phyloP scores from a whole-genome alignment of 2,113 vertebrate genomes.

The Myiagra hebetior region DNA sequence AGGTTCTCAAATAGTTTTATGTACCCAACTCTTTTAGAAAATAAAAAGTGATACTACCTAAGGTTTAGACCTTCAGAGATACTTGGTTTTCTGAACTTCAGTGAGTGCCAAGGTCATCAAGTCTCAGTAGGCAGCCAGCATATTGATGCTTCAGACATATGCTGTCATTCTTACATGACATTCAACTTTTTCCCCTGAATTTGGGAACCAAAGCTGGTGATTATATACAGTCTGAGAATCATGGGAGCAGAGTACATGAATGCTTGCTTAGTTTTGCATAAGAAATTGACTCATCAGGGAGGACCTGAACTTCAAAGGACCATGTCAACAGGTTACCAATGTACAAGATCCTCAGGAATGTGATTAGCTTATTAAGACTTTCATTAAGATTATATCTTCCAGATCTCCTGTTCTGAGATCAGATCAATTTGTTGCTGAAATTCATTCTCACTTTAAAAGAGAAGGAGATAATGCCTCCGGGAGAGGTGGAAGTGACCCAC shows the following conservation, averaged over 20 bases:
- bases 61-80: not conserved
- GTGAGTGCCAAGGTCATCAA: not conserved
- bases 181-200: not conserved
- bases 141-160: not conserved
- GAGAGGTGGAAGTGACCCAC: constrained; percentile 13
- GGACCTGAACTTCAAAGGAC: not conserved
- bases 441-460: constrained; percentile 58
- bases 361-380: constrained; percentile 43
- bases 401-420: constrained; percentile 27
- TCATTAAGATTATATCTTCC: constrained; percentile 47
- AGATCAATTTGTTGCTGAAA: constrained; percentile 58
- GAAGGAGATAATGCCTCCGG: constrained; percentile 29
- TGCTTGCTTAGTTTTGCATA: not conserved
- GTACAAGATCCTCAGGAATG: not conserved
- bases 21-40: not conserved
- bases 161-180: not conserved
- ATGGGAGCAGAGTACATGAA: not conserved
- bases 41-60: not conserved
- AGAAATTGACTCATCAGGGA: not conserved
- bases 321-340: not conserved
- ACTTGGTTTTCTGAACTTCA: not conserved
- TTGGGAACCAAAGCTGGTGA: not conserved
- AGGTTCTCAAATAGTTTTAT: not conserved
- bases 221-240: not conserved
- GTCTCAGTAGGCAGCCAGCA: not conserved